Evolutionary conservation across 2,797 vertebrate genomes (phyloP).

Genomic region (Selene dorsalis): DNA sequence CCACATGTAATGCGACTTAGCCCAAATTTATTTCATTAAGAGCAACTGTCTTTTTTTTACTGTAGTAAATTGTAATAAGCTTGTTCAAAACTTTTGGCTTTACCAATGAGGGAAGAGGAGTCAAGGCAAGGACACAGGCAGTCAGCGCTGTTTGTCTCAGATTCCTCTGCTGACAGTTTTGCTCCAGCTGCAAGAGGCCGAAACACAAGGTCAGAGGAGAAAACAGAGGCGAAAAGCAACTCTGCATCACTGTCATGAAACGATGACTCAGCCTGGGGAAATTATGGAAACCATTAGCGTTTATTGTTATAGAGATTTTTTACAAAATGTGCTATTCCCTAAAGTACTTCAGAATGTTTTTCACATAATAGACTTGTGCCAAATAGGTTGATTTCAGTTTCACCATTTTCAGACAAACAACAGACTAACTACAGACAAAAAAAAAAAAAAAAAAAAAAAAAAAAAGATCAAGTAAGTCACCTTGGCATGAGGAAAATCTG

Average conservation of each 20-base stretch:
- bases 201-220: background rate
- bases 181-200: constrained; percentile 3
- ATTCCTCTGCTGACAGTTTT: constrained; percentile 6
- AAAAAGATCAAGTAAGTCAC: constrained; percentile 80
- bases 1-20: constrained; percentile 10
- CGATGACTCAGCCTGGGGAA: constrained; percentile 9
- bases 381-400: constrained; percentile 85
- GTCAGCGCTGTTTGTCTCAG: background rate
- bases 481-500: constrained; percentile 72
- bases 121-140: background rate
- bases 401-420: constrained; percentile 88
- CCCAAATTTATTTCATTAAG: constrained; percentile 35
- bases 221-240: background rate
- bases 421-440: constrained; percentile 75
- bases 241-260: constrained; percentile 9
- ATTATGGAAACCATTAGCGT: constrained; percentile 80
- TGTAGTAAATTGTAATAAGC: background rate
- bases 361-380: constrained; percentile 77
- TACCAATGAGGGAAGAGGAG: background rate
- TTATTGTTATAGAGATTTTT: constrained; percentile 83
- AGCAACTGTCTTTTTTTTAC: constrained; percentile 20
- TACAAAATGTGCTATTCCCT: constrained; percentile 83
- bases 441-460: constrained; percentile 44
- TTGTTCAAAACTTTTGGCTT: background rate
- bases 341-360: constrained; percentile 78